Conservation (phyloP, 1,140 invertebrate genomes). For the Helicoverpa armigera region DNA sequence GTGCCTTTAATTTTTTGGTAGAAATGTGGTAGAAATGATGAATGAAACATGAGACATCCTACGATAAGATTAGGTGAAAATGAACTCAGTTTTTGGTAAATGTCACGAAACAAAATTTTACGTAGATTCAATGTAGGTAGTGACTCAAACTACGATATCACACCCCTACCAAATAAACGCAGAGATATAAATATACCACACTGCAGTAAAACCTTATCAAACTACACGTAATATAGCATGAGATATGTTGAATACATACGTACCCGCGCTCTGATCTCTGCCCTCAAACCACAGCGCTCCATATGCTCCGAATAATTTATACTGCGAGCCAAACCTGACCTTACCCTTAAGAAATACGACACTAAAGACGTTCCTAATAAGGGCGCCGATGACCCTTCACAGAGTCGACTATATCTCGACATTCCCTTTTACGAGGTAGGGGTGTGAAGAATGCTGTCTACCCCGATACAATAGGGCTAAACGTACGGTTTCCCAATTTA, state of each 20-base stretch:
- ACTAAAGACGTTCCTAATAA: constrained; percentile 55
- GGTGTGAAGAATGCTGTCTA: constrained; percentile 65
- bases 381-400: constrained; percentile 64
- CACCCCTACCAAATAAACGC: background rate
- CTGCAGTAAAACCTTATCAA: constrained; percentile 30
- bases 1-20: too few relatives aligned
- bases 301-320: constrained; percentile 50
- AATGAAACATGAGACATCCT: too few relatives aligned
- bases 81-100: background rate
- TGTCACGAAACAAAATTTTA: background rate
- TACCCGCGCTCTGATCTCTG: constrained; percentile 38
- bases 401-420: constrained; percentile 61
- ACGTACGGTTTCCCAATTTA: constrained; percentile 60
- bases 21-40: too few relatives aligned
- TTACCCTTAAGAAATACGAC: constrained; percentile 49
- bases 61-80: too few relatives aligned
- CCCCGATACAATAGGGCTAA: constrained; percentile 61
- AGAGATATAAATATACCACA: background rate
- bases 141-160: background rate
- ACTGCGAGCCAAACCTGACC: constrained; percentile 52
- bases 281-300: constrained; percentile 41
- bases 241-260: constrained; percentile 27
- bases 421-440: constrained; percentile 65
- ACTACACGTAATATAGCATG: constrained; percentile 32
- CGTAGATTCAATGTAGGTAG: background rate